Evolutionary conservation across 2,113 vertebrate species (phyloP).

Genomic region (Pontoporia blainvillei): DNA sequence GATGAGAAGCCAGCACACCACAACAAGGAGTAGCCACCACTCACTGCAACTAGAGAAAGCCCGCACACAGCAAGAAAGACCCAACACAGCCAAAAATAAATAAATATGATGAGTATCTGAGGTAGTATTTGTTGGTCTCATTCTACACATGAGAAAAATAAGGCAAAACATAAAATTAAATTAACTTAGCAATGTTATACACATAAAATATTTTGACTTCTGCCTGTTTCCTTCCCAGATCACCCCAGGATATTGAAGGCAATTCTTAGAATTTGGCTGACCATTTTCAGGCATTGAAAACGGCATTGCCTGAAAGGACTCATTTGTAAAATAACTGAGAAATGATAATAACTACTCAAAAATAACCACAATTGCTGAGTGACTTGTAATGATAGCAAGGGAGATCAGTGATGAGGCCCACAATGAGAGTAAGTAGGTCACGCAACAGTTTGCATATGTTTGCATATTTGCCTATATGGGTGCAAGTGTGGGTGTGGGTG

Average conservation of each 20-base stretch:
- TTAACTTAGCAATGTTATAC: neutral
- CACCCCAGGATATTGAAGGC: neutral
- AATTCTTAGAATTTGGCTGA: neutral
- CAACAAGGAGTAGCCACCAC: no score
- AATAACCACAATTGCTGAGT: neutral
- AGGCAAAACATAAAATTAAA: neutral
- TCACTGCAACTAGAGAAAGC: no score
- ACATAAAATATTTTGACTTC: neutral
- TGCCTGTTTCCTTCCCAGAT: neutral
- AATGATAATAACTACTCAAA: neutral
- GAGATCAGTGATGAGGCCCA: neutral
- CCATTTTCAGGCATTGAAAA: neutral
- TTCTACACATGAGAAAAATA: neutral
- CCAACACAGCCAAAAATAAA: no score
- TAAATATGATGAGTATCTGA: neutral
- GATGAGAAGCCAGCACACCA: no score
- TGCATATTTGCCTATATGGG: neutral
- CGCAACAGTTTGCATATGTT: neutral
- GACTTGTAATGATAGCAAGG: neutral
- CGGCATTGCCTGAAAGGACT: neutral
- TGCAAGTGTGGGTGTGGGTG: neutral
- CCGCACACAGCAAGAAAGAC: rapidly evolving
- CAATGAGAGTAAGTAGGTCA: neutral
- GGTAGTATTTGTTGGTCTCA: neutral
- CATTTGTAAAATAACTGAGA: neutral